phyloP scores from a whole-genome alignment of 2,888 invertebrate genomes.

The Pachliopta kotzebuea region DNA sequence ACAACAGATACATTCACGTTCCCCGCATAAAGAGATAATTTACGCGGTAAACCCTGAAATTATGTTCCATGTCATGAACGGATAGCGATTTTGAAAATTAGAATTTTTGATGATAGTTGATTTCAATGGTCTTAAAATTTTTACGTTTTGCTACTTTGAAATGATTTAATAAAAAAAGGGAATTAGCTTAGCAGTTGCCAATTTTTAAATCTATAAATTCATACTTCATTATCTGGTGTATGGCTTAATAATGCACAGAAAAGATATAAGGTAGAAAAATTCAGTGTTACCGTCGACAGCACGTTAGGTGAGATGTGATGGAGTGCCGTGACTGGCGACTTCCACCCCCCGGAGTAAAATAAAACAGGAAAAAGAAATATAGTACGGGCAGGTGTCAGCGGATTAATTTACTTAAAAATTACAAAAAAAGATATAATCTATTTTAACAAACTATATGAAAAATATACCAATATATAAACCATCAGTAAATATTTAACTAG shows the following conservation, averaged over 20 bases:
- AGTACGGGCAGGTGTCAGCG: slow-evolving; percentile 24
- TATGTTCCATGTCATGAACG: slow-evolving; percentile 34
- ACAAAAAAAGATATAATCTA: too few relatives aligned
- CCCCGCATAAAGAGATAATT: slow-evolving; percentile 70
- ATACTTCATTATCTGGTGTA: too few relatives aligned
- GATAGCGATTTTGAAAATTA: slow-evolving; percentile 27
- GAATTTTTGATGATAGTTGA: too few relatives aligned
- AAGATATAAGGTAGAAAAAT: slow-evolving; percentile 50
- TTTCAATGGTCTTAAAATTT: too few relatives aligned
- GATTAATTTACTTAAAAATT: too few relatives aligned
- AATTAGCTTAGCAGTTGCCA: too few relatives aligned
- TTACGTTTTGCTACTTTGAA: too few relatives aligned
- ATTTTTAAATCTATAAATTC: too few relatives aligned
- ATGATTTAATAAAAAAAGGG: too few relatives aligned
- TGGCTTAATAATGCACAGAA: slow-evolving; percentile 36
- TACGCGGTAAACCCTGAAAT: slow-evolving; percentile 57
- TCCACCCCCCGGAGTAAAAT: slow-evolving; percentile 35
- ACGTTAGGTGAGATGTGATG: slow-evolving; percentile 64
- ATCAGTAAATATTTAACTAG: too few relatives aligned
- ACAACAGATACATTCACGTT: slow-evolving; percentile 64
- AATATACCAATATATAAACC: too few relatives aligned
- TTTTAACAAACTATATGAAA: too few relatives aligned
- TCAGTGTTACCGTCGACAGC: slow-evolving; percentile 52
- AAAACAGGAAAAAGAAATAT: slow-evolving; percentile 19
- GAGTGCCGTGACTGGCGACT: slow-evolving; percentile 61